Conservation (phyloP, 2,888 invertebrate species). For the Sphaeridia pumilis region DNA sequence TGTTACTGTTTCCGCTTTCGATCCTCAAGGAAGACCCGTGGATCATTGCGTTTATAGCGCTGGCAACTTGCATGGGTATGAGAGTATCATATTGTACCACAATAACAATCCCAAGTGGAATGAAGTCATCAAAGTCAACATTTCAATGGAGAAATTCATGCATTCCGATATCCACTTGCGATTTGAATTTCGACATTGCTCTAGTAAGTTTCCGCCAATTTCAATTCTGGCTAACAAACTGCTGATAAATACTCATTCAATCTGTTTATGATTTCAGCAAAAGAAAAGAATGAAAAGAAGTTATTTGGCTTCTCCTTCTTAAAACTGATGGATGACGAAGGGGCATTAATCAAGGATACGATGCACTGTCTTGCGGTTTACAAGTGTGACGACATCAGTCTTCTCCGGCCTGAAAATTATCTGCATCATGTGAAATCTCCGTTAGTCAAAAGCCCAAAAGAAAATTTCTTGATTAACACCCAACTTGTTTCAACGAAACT, state of each 20-base stretch:
- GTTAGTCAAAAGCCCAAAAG: constrained; percentile 71
- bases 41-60: constrained; percentile 78
- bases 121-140: constrained; percentile 72
- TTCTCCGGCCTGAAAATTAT: constrained; percentile 48
- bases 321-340: constrained; percentile 78
- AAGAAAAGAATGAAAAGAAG: constrained; percentile 82
- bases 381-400: constrained; percentile 74
- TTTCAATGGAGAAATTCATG: constrained; percentile 76
- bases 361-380: constrained; percentile 81
- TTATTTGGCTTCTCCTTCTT: constrained; percentile 84
- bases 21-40: constrained; percentile 60
- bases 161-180: constrained; percentile 73
- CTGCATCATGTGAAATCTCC: constrained; percentile 32
- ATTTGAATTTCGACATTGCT: constrained; percentile 85
- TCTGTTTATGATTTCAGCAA: too few relatives aligned
- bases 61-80: constrained; percentile 65
- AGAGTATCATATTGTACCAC: constrained; percentile 83
- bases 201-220: too few relatives aligned
- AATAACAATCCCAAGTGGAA: constrained; percentile 88
- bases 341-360: constrained; percentile 77
- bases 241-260: too few relatives aligned
- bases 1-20: constrained; percentile 67
- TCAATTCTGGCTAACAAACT: too few relatives aligned
- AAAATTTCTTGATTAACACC: constrained; percentile 68
- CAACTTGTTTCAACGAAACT: constrained; percentile 89